These are phyloP conservation scores for rabbit (Oryctolagus cuniculus) DNA, from an alignment of 2,113 vertebrate species.

Conservation along the genomic window DNA sequence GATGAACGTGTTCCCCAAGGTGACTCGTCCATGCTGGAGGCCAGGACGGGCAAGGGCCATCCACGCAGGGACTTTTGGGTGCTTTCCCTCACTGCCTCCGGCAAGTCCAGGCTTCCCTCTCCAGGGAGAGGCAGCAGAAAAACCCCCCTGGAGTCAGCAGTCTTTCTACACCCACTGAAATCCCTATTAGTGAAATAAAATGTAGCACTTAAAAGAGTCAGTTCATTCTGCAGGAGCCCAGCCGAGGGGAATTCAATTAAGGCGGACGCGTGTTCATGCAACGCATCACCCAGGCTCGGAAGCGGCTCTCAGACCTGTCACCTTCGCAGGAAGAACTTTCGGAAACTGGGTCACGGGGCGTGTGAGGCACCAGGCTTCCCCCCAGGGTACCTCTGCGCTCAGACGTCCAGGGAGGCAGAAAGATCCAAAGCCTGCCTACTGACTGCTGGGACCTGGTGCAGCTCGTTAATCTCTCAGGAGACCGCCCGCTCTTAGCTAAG, in stretches of 20 bases:
- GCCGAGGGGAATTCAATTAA: slow-evolving; percentile 72
- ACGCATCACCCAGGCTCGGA: slow-evolving; percentile 72
- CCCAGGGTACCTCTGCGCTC: slow-evolving; percentile 34
- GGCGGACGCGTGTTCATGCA: slow-evolving; percentile 60
- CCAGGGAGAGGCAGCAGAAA: neutral
- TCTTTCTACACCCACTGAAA: slow-evolving; percentile 63
- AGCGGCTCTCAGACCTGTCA: slow-evolving; percentile 71
- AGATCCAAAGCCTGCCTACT: neutral
- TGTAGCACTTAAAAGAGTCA: slow-evolving; percentile 78
- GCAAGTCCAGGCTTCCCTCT: neutral
- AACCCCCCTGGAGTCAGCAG: slow-evolving; percentile 31
- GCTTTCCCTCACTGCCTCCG: neutral
- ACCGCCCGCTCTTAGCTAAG: rapidly evolving
- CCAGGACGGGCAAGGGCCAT: neutral
- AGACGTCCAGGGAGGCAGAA: slow-evolving; percentile 32
- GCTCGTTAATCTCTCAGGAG: neutral
- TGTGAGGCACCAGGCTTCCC: slow-evolving; percentile 46
- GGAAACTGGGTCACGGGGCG: slow-evolving; percentile 75
- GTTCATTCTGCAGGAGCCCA: slow-evolving; percentile 77
- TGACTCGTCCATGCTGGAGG: neutral
- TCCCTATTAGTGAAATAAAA: slow-evolving; percentile 70
- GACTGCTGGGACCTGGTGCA: neutral
- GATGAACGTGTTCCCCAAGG: neutral
- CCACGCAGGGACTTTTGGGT: neutral
- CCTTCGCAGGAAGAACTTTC: slow-evolving; percentile 67